A percentile compares a stretch with the other conserved stretches of the same genome.
Evolutionary conservation across 2,113 vertebrate genomes (phyloP).

Genomic region (Noctilio leporinus): DNA sequence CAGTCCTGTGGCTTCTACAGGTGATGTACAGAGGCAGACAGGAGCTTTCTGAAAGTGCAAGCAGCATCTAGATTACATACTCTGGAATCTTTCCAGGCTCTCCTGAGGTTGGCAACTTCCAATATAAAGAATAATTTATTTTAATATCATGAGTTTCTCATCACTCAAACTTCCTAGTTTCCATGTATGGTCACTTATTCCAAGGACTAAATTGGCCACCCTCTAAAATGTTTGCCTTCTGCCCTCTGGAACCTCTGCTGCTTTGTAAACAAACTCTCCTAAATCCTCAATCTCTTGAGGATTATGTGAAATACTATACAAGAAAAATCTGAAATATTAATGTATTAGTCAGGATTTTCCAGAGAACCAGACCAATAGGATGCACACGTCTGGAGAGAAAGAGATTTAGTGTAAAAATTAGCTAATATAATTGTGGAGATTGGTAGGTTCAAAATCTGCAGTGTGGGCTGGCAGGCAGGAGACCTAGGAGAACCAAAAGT

Average conservation of each 20-base stretch:
- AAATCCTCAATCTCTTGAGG: not conserved
- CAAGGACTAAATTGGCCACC: not conserved
- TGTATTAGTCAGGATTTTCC: not conserved
- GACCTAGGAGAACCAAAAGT: not conserved
- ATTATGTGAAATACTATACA: not conserved
- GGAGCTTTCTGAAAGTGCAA: not conserved
- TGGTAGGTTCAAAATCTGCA: not conserved
- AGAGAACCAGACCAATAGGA: not conserved
- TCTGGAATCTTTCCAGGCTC: not conserved
- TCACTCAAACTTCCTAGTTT: not conserved
- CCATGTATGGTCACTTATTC: not conserved
- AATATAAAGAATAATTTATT: not conserved
- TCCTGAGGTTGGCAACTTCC: not conserved
- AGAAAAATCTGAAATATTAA: not conserved
- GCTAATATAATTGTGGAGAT: not conserved
- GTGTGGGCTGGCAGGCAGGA: not conserved
- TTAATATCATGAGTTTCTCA: not conserved
- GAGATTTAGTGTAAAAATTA: not conserved
- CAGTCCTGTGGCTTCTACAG: not conserved
- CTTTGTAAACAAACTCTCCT: not conserved
- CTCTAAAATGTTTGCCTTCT: not conserved
- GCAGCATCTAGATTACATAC: not conserved
- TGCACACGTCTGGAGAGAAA: not conserved
- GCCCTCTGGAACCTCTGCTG: not conserved
- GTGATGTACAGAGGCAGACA: not conserved